Percentiles rank a stretch among this genome's conserved stretches.
Conservation (phyloP, 2,888 invertebrate genomes). For the Synanthedon myopaeformis region DNA sequence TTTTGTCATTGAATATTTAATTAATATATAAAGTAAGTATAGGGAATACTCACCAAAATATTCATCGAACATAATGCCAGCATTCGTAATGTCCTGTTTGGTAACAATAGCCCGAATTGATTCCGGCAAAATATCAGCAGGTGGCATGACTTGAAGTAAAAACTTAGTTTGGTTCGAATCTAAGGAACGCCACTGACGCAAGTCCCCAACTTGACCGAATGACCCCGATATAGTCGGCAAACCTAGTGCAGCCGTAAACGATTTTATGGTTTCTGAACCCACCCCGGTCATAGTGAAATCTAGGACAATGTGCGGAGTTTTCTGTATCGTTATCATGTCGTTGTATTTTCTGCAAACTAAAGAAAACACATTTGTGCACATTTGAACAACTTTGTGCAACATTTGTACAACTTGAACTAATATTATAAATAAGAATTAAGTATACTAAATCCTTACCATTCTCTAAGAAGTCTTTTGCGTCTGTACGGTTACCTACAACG, state of each 20-base stretch:
- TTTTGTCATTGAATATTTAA: too few relatives aligned
- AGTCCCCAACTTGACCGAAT: conserved; percentile 86
- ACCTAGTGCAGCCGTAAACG: conserved; percentile 82
- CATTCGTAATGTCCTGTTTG: conserved; percentile 89
- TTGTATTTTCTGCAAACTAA: conserved; percentile 81
- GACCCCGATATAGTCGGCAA: conserved; percentile 88
- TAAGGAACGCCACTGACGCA: conserved; percentile 84
- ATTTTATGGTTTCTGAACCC: conserved; percentile 87
- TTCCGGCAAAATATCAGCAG: conserved; percentile 87
- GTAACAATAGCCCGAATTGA: conserved; percentile 84
- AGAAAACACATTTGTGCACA: conserved; percentile 1
- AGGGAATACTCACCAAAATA: conserved; percentile 75
- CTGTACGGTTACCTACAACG: conserved; percentile 78
- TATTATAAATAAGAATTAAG: neutral
- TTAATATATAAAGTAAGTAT: conserved; percentile 1
- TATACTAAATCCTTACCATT: conserved; percentile 64
- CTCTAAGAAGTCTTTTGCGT: conserved; percentile 78
- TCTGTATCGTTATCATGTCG: conserved; percentile 72
- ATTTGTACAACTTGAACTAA: neutral
- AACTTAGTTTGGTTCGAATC: conserved; percentile 78
- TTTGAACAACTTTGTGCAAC: too few relatives aligned
- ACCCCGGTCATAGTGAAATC: conserved; percentile 86
- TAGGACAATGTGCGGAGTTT: conserved; percentile 81
- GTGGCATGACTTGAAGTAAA: conserved; percentile 86
- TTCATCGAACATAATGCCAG: conserved; percentile 91